Evolutionary conservation across 2,888 invertebrate genomes (phyloP).

Genomic region (Lucinisca nassula): DNA sequence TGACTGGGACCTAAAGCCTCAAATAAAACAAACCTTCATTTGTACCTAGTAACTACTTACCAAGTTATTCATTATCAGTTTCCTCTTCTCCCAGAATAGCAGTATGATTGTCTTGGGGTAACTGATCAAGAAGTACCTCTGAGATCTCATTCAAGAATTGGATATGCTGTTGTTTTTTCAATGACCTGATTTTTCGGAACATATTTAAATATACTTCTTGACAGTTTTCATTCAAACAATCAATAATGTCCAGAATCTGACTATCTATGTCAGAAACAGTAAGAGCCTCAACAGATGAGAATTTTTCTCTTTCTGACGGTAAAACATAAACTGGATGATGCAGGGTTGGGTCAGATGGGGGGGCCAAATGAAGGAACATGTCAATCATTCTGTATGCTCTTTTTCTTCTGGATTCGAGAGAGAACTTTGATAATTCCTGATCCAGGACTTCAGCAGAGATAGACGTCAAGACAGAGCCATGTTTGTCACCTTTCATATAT

Average conservation of each 20-base stretch:
- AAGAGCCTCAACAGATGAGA: neutral
- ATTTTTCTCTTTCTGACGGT: constrained; percentile 15
- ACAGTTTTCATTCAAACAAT: neutral
- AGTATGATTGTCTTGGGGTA: too few species aligned
- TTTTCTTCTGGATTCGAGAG: constrained; percentile 24
- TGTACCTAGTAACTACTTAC: too few species aligned
- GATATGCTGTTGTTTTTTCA: constrained; percentile 22
- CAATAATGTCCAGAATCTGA: constrained; percentile 26
- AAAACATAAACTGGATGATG: constrained; percentile 20
- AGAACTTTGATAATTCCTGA: constrained; percentile 15
- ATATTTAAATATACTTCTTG: neutral
- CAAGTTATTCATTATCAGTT: too few species aligned
- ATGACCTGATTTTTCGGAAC: neutral
- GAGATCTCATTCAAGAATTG: too few species aligned
- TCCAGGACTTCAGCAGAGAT: neutral
- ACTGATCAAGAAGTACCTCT: too few species aligned
- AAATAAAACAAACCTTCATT: too few species aligned
- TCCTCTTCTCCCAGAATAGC: too few species aligned
- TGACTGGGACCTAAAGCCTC: too few species aligned
- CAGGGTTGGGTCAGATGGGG: constrained; percentile 25
- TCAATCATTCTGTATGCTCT: constrained; percentile 26
- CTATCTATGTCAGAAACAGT: constrained; percentile 27
- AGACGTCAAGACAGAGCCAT: constrained; percentile 26
- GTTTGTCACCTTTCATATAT: neutral
- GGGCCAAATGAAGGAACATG: constrained; percentile 19